Base-by-base conservation (phyloP, 2,113 vertebrate species). In the Rhadina sibilatrix region DNA sequence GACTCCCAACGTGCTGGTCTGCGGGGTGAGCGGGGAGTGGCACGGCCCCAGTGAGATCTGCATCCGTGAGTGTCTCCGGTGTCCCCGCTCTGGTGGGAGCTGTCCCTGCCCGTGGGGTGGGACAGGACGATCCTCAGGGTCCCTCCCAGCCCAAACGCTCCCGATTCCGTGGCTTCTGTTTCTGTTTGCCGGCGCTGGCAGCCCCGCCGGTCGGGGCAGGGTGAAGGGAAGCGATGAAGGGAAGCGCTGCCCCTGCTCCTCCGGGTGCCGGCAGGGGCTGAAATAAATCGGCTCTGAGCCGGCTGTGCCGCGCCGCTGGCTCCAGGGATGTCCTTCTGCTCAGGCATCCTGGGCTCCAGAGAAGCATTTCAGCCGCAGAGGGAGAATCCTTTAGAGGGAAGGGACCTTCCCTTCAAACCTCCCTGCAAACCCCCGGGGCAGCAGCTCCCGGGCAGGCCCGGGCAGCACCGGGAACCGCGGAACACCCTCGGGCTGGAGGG, bases 1-100 rank as follows among this genome's bases (percentile, higher is more conserved):
- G 1, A 0, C 0, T 3, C 0, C 0, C 0, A 71, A 0, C 0
- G 0, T 0, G 11, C 18, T 94, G 2, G 0, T 1, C 6, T 97
- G 96, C 1, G 53, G 19, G 0, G 1, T 0, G 3, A 0, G 18
- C 2, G 8, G 0, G 2, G 0, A 0, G 9, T 97, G 96, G 96
- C 1, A 0, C 0, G 81, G 70, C 0, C 0, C 23, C 0, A 1
- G 0, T 0, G 44, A 94, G 0, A 23, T 96, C 1, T 97, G 97
- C 10, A 2, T 0, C 0, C 61, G 97, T 97, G 86, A 95, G 97
- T 91, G 25, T 16, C 1, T 4, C 44, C 4, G 18, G 31, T 25
- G 81, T n/a, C 54, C 53, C 56, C 5, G 28, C 52, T 4, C 50
- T 4, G 15, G 5, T 5, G 80, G 8, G 57, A n/a, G 28, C 8